Evolutionary conservation across 2,888 invertebrate species (phyloP), one percentile per base, ranked within the genome.

Genomic region (Sphinx pinastri): DNA sequence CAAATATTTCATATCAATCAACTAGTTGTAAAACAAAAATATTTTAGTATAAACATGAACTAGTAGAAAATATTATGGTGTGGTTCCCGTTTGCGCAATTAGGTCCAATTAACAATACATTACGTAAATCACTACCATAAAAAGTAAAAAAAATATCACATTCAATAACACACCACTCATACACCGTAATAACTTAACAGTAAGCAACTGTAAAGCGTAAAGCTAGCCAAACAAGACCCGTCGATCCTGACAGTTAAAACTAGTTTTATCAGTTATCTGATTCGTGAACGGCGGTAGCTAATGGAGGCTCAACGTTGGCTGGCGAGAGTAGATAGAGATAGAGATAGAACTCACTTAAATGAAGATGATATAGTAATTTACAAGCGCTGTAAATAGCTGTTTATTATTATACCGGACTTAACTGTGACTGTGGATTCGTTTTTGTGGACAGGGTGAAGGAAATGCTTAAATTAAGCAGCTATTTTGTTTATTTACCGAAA

Each of bases 361-460:
- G 63, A 63, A 63, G 47, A 47, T 49, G 19, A 63, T 63, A 63
- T 49, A 49, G 25, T 49, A 63, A 63, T 63, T 49, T 63, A 47
- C 63, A 63, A 63, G 60, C 19, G 16, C 16, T 47, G 19, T 63
- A 63, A 47, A 47, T 49, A 47, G 47, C 16, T 19, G 19, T 47
- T 49, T 58, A 47, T 63, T 63, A 63, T 49, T 16, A 63, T 25
- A 13, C 25, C n/a, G 13, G 49, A 19, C 49, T 49, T 7, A 19
- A 63, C 60, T 13, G 5, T 19, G 47, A 12, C 47, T 60, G 45
- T 47, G 45, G 14, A n/a, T 59, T 38, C 11, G 55, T n/a, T 55
- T 8, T 38, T 2, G 38, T 38, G 38, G 2, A 2, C 55, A 19
- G 3, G 55, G 55, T 16, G 19, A 1, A 19, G 2, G 12, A 38